Base-by-base conservation (phyloP, 2,888 invertebrate species). In the Drepanosiphum platanoidis region DNA sequence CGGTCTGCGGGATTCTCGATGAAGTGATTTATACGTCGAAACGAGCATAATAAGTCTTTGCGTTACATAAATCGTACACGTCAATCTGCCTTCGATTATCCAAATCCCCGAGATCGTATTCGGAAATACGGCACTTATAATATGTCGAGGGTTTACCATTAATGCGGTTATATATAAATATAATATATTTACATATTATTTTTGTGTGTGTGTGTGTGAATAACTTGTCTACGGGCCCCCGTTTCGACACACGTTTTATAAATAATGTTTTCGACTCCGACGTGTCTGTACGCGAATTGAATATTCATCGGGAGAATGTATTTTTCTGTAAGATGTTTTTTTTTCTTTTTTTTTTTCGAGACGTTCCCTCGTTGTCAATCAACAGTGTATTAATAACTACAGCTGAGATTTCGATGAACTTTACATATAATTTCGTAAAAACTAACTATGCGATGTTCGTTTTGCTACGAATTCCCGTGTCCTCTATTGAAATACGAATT, bases 81-180 rank as follows among this genome's bases (percentile, higher is more conserved):
- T 78, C 78, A 78, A 78, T 78, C 78, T 42, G 42, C 42, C 42
- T 32, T 30, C 78, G 78, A 78, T 78, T 78, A 78, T 78, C 78
- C 75, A 36, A 75, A 75, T 75, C 58, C n/a, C 15, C n/a, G 27
- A 66, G 22, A 66, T 66, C 42, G 42, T 30, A 32, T 66, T 42
- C 42, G 32, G 42, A 42, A 66, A 66, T 64, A 32, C 27, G 22
- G 42, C 78, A 66, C 64, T 42, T 78, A 66, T 66, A 39, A 42
- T 46, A 42, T 13, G 78, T 46, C 78, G n/a, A 66, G n/a, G 32
- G 36, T 13, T 78, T 32, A 34, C 75, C 34, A 15, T 75, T 34
- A n/a, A 58, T 34, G 58, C n/a, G 58, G 52, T 22, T 52, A 52
- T 34, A n/a, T 30, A 64, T 64, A 64, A 2, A 61, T 2, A 27